phyloP scores from a whole-genome alignment of 2,797 vertebrate species.

The Rhabdomys pumilio region DNA sequence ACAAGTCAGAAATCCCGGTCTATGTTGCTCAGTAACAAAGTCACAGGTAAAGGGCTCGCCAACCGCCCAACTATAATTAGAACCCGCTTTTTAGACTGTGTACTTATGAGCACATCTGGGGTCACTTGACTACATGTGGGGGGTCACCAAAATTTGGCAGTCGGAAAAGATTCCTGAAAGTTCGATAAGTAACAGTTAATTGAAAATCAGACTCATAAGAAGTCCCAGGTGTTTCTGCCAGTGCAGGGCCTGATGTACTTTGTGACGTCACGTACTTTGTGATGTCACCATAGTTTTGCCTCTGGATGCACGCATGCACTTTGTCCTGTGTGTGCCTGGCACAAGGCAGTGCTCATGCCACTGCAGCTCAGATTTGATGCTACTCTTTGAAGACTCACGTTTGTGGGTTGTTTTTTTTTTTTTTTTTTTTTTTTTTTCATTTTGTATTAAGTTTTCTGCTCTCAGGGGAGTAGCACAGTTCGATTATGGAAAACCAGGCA shows the following conservation, averaged over 20 bases:
- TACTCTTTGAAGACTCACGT: accelerated
- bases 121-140: not conserved
- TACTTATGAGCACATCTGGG: not conserved
- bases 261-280: not conserved
- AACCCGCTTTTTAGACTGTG: too few relatives aligned
- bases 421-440: not conserved
- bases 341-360: accelerated
- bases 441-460: not conserved
- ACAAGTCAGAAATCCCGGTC: not conserved
- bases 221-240: not conserved
- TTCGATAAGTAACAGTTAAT: not conserved
- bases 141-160: not conserved
- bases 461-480: not conserved
- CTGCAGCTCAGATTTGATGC: not conserved
- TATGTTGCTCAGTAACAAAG: not conserved
- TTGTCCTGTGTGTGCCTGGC: too few relatives aligned
- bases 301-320: not conserved
- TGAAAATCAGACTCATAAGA: not conserved
- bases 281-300: not conserved
- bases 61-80: not conserved
- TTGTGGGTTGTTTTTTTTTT: not conserved
- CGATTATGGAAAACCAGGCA: not conserved
- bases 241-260: not conserved
- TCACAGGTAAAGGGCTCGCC: not conserved
- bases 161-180: not conserved